A percentile compares a stretch with the other conserved stretches of the same genome.
These are phyloP conservation scores for Penaeus chinensis DNA, from an alignment of 1,140 invertebrate species.

Conservation along the genomic window DNA sequence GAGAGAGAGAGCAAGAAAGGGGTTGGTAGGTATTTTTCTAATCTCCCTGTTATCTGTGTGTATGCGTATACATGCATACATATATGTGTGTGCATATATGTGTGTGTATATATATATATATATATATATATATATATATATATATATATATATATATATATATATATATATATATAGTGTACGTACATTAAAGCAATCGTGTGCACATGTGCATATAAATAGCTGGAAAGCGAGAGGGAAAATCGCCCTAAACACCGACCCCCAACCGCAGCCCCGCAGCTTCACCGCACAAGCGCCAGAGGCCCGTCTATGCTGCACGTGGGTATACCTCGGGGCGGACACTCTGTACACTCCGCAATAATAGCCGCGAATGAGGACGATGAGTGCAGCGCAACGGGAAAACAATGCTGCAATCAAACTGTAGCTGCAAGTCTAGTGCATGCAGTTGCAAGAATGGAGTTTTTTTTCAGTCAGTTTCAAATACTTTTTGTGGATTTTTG, in stretches of 20 bases:
- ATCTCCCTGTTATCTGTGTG: background rate
- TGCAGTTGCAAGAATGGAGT: no score
- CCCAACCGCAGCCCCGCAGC: background rate
- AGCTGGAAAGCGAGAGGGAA: background rate
- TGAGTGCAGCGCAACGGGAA: no score
- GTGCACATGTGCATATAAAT: background rate
- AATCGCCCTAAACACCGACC: background rate
- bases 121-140: slow-evolving; percentile 26
- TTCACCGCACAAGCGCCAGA: no score
- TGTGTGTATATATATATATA: background rate
- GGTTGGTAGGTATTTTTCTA: background rate
- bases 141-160: slow-evolving; percentile 26
- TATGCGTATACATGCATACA: background rate
- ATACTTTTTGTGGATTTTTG: no score
- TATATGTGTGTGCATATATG: background rate
- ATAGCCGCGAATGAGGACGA: no score
- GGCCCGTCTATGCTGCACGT: no score
- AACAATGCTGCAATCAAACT: no score
- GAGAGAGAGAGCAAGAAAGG: background rate
- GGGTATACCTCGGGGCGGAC: no score
- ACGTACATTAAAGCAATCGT: background rate
- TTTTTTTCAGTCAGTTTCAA: no score
- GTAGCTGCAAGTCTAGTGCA: no score
- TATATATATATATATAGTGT: slow-evolving; percentile 4
- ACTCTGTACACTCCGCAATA: no score